Conservation (phyloP, 2,888 invertebrate species). For the Polymixis flavicincta region DNA sequence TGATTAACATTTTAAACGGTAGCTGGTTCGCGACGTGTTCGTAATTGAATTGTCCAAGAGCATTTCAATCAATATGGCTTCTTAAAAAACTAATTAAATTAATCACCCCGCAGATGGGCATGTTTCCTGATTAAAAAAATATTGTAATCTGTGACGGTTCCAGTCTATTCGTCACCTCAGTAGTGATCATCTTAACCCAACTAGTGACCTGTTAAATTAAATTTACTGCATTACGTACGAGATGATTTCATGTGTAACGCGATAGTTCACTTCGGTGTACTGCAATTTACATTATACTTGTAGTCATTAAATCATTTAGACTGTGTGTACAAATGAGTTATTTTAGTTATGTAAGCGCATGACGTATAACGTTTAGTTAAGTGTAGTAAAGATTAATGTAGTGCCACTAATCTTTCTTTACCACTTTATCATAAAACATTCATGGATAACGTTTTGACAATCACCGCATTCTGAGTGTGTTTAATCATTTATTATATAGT, state of each 20-base stretch:
- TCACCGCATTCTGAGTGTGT: not conserved
- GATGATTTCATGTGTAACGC: slow-evolving; percentile 64
- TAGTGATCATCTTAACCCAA: slow-evolving; percentile 73
- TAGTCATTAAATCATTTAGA: slow-evolving; percentile 44
- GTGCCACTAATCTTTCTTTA: not conserved
- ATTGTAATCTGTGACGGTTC: slow-evolving; percentile 74
- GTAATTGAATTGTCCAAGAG: slow-evolving; percentile 40
- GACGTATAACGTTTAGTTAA: slow-evolving; percentile 7
- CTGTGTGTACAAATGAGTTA: slow-evolving; percentile 18
- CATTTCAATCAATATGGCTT: slow-evolving; percentile 39
- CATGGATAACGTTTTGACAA: not conserved
- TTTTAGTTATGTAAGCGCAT: slow-evolving; percentile 17
- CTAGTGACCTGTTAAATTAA: slow-evolving; percentile 83
- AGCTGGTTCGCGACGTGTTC: slow-evolving; percentile 35
- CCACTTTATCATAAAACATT: not conserved
- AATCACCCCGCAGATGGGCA: slow-evolving; percentile 67
- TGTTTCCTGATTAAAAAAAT: slow-evolving; percentile 80
- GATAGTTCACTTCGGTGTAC: slow-evolving; percentile 51
- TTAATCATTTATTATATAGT: not conserved
- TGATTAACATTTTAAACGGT: slow-evolving; percentile 48
- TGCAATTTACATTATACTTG: slow-evolving; percentile 45
- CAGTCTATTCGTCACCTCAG: slow-evolving; percentile 72
- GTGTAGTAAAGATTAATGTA: not conserved
- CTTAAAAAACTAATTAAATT: slow-evolving; percentile 76
- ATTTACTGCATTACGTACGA: slow-evolving; percentile 58